Evolutionary conservation across 2,888 invertebrate species (phyloP), one percentile per base, ranked within the genome.

Genomic region (Noctua comes): DNA sequence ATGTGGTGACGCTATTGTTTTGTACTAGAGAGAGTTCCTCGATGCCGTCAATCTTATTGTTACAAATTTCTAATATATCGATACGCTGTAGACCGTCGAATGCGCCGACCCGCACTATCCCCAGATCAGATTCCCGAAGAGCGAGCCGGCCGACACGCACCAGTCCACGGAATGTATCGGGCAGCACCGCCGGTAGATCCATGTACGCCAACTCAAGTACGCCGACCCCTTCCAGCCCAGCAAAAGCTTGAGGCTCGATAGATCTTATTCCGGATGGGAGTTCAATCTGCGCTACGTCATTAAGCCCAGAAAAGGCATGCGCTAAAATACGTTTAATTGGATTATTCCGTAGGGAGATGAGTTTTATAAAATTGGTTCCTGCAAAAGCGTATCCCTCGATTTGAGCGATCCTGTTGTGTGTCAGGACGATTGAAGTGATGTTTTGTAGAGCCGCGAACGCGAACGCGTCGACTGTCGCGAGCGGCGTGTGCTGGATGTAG

Each of bases 401-500:
- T 88, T 98, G 97, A 64, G 97, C 97, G 73, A 98, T 98, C 90
- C 97, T 97, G 93, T 98, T 98, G 93, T 98, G 97, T 27, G 97
- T 97, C 85, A 98, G 97, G 86, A 98, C 97, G 90, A 98, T 98
- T 75, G 97, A 97, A 84, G 98, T 98, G 62, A 99, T 97, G 91
- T 98, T 98, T 90, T 98, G 98, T 27, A 99, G 97, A 1, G 98
- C 98, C 65, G 98, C 98, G 92, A 99, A 98, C 24, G 99, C 98
- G 91, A 98, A 98, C 76, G 98, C 98, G 62, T 98, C 98, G 76
- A 99, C 98, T 51, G 98, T 98, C 72, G 98, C 97, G 74, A 99
- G 96, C 4, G 98, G 98, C 21, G 99, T 99, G 90, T 99, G 98
- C 92, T 99, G 98, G 87, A 99, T 98, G 88, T 98, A 98, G 64